Evolutionary conservation across 2,888 invertebrate species (phyloP), one percentile per base, ranked within the genome.

Genomic region (Drosophila ustulata): DNA sequence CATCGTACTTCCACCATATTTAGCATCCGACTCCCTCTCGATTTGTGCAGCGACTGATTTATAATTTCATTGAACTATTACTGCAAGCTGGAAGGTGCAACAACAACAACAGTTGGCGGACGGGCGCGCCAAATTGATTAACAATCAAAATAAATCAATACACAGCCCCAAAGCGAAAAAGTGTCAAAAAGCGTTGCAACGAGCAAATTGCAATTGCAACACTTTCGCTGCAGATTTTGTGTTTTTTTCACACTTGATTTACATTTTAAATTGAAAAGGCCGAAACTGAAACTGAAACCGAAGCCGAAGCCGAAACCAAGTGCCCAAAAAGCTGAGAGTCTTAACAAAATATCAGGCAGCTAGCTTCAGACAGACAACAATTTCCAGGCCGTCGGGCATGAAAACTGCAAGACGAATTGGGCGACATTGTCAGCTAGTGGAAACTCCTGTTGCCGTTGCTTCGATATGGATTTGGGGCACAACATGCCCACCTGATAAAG

Each of bases 141-240:
- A 84, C 83, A 84, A 84, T 84, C 83, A 87, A 84, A 84, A 84
- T 84, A 84, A 84, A 84, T 84, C 88, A 84, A 84, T 84, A 78
- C 75, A 80, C 72, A 73, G 85, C 88, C 83, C 75, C 78, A 70
- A 69, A 84, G 83, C 80, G 53, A 72, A 80, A 84, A 87, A 80
- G 82, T 80, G 88, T 87, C 83, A 84, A 84, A 83, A 83, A 74
- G 18, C 50, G 37, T 77, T 75, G 83, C 83, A 83, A 84, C 88
- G 49, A 78, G 83, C 83, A 84, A 87, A 84, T 84, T 84, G 83
- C 83, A 84, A 84, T 84, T 84, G 83, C 83, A 84, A 84, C 88
- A 84, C 83, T 84, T 84, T 84, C 83, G 88, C 83, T 82, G 85
- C 85, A 87, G 47, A 74, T 83, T 80, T 84, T 82, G 66, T 74